phyloP scores from a whole-genome alignment of 2,113 vertebrate genomes.

The Anhinga rufa region DNA sequence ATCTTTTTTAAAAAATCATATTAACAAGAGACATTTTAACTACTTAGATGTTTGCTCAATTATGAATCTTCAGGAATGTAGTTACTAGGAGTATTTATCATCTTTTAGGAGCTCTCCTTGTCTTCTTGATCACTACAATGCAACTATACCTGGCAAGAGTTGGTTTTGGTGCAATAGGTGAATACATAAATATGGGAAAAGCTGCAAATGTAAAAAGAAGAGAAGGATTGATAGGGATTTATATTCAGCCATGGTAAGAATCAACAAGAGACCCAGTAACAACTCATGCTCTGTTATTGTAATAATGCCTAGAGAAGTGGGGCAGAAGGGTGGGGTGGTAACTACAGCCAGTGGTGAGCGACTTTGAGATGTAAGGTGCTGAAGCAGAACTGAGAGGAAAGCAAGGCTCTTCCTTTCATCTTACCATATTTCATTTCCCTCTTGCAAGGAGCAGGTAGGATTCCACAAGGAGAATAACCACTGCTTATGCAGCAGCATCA shows the following conservation, averaged over 20 bases:
- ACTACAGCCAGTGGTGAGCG: neutral
- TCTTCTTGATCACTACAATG: neutral
- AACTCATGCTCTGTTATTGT: neutral
- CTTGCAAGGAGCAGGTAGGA: neutral
- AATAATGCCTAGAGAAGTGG: neutral
- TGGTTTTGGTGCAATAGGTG: neutral
- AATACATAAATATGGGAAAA: neutral
- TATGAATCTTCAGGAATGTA: neutral
- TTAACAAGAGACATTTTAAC: neutral
- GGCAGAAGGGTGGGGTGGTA: neutral
- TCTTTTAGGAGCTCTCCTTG: neutral
- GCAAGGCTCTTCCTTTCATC: neutral
- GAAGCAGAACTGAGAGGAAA: neutral
- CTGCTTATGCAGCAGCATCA: conserved; percentile 78
- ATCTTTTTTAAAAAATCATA: neutral
- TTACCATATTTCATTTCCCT: neutral
- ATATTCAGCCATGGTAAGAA: neutral
- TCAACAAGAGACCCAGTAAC: neutral
- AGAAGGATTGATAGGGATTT: neutral
- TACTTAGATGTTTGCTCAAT: neutral
- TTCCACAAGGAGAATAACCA: conserved; percentile 58
- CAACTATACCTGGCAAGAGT: neutral
- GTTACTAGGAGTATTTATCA: neutral
- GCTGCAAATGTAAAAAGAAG: neutral
- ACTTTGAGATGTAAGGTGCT: neutral